Evolutionary conservation across 2,888 invertebrate genomes (phyloP).

Genomic region (Sinodicranocentrus sp.): DNA sequence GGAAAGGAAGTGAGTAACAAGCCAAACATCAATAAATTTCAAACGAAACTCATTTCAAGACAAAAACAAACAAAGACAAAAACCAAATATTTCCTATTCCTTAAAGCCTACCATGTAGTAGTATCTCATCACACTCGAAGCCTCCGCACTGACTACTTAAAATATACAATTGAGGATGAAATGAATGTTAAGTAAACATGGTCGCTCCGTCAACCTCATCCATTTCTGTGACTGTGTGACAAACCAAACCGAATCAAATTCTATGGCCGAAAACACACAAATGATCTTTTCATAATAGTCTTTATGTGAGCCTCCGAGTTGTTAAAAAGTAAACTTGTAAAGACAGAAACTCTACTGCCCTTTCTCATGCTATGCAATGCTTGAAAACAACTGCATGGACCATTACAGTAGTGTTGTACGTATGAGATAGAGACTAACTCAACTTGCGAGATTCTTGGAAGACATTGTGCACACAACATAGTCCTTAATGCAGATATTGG

Average conservation of each 20-base stretch:
- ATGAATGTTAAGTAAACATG: slow-evolving; percentile 16
- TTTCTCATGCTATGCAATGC: too few relatives aligned
- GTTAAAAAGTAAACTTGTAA: too few relatives aligned
- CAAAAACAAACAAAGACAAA: slow-evolving; percentile 21
- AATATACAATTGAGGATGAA: neutral
- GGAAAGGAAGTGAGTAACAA: slow-evolving; percentile 52
- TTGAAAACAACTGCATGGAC: too few relatives aligned
- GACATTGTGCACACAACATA: neutral
- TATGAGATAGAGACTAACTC: too few relatives aligned
- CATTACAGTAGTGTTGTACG: too few relatives aligned
- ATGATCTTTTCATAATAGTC: neutral
- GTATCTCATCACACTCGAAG: neutral
- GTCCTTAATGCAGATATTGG: slow-evolving; percentile 15
- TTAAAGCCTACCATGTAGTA: neutral
- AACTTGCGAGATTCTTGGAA: too few relatives aligned
- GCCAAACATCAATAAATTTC: slow-evolving; percentile 30
- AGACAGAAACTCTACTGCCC: too few relatives aligned
- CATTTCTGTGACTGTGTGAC: too few relatives aligned
- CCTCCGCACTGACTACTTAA: neutral
- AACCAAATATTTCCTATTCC: slow-evolving; percentile 19
- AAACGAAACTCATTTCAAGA: slow-evolving; percentile 19
- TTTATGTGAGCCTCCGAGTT: too few relatives aligned
- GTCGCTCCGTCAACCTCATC: slow-evolving; percentile 15
- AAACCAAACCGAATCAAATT: slow-evolving; percentile 1
- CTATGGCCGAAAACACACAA: neutral